Percentiles rank a stretch among this genome's conserved stretches.
These are phyloP conservation scores for Pseudochaenichthys georgianus DNA, from an alignment of 2,797 vertebrate genomes.

Conservation along the genomic window DNA sequence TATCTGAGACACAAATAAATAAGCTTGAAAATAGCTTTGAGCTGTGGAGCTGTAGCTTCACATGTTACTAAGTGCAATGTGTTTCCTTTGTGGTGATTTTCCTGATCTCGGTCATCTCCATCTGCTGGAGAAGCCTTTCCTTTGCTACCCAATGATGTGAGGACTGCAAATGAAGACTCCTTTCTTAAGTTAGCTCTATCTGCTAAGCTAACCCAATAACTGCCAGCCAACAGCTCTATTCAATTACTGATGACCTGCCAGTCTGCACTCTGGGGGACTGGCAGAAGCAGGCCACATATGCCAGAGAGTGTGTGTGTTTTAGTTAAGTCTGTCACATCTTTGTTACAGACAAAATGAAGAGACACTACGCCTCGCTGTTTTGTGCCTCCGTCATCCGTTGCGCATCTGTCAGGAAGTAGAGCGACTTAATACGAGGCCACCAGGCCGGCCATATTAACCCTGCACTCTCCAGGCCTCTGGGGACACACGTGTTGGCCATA, in stretches of 20 bases:
- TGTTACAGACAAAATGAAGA: background rate
- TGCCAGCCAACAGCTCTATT: constrained; percentile 33
- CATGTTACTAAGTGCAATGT: background rate
- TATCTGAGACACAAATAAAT: background rate
- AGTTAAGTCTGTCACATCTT: constrained; percentile 7
- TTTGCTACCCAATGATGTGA: constrained; percentile 18
- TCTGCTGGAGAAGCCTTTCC: background rate
- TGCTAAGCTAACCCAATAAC: constrained; percentile 31
- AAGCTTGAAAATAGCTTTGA: background rate
- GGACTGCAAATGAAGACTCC: background rate
- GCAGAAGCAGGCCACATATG: constrained; percentile 12
- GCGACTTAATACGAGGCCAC: constrained; percentile 49
- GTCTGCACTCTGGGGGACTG: constrained; percentile 12
- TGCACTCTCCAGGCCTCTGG: constrained; percentile 7
- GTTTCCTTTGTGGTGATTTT: background rate
- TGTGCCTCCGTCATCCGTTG: too few species aligned
- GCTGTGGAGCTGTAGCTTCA: background rate
- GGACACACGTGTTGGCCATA: constrained; percentile 1
- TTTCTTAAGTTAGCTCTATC: constrained; percentile 52
- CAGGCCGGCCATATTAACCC: constrained; percentile 23
- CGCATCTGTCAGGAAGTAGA: constrained; percentile 53
- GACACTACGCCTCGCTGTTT: background rate
- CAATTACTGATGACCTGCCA: constrained; percentile 46
- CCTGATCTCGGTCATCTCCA: background rate
- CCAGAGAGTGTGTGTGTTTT: constrained; percentile 2